Conservation (phyloP, 2,888 invertebrate genomes). For the Gnatocerus cornutus region DNA sequence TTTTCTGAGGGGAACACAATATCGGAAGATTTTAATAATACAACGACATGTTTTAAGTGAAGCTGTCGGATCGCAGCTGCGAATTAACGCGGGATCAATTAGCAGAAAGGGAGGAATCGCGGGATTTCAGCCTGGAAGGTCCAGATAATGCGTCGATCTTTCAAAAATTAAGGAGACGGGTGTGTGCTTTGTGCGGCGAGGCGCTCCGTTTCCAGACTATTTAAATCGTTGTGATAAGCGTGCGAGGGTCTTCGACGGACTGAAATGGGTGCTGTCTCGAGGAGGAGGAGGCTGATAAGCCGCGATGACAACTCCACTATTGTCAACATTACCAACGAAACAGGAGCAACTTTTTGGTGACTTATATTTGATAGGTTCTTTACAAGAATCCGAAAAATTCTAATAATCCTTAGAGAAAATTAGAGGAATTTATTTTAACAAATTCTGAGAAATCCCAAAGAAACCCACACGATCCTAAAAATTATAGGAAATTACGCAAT, state of each 20-base stretch:
- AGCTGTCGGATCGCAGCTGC: constrained; percentile 61
- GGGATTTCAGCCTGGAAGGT: constrained; percentile 5
- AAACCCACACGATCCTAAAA: too few species aligned
- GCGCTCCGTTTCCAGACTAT: not conserved
- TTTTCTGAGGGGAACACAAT: constrained; percentile 55
- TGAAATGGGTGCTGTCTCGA: not conserved
- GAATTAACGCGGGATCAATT: constrained; percentile 68
- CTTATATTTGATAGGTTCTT: too few species aligned
- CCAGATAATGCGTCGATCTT: constrained; percentile 20
- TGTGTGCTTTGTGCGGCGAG: constrained; percentile 5
- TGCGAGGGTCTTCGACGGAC: not conserved
- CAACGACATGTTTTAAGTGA: constrained; percentile 63
- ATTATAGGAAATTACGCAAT: too few species aligned
- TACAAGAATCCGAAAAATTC: too few species aligned
- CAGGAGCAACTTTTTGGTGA: too few species aligned
- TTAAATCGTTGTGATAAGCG: constrained; percentile 3
- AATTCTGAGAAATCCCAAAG: too few species aligned
- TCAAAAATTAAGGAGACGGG: constrained; percentile 6
- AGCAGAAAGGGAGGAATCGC: constrained; percentile 57
- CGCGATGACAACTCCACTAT: constrained; percentile 7
- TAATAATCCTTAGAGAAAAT: too few species aligned
- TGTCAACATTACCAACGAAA: too few species aligned
- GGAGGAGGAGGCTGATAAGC: constrained; percentile 8
- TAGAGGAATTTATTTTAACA: too few species aligned
- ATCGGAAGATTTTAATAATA: constrained; percentile 63